Evolutionary conservation across 2,113 vertebrate genomes (phyloP), one percentile per base, ranked within the genome.

Genomic region (Xenus cinereus): DNA sequence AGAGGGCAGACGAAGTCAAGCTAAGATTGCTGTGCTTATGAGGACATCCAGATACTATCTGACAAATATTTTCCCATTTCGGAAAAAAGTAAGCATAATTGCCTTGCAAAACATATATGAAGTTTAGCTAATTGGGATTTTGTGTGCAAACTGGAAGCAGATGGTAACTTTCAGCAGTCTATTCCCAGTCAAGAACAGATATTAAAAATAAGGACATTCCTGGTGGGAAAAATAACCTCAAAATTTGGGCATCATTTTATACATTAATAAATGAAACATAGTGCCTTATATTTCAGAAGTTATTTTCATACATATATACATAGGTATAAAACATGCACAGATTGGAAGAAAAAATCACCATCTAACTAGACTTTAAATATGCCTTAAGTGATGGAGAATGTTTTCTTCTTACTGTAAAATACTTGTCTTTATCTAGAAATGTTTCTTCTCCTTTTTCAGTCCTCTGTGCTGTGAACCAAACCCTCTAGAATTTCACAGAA

Each of bases 31-130:
- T 98, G 95, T 98, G 98, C 97, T 98, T 97, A 95, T 97, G 97
- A 98, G 98, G 97, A 97, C 97, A 98, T 98, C 94, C 97, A 98
- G 98, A 98, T 98, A 98, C 98, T 98, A 98, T 95, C 91, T 89
- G 91, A 97, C 91, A 96, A 95, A 95, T 95, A 75, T 94, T 96
- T 90, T 95, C 94, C 80, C 97, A 90, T 96, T 97, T 96, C 53
- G 94, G 93, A 96, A 81, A 95, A 94, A 97, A 94, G 79, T 91
- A 89, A 93, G 89, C 83, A 57, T 97, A 96, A 96, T 92, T 98
- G 72, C 84, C 89, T 97, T 97, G 87, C 86, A 97, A 98, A 98
- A 97, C 97, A 97, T 93, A 98, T 97, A 97, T 95, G 97, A 98
- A 96, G 96, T 97, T 92, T 89, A 97, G 97, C 98, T 98, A 98